Evolutionary conservation across 2,888 invertebrate species (phyloP).

Genomic region (Sphaeridia pumilis): DNA sequence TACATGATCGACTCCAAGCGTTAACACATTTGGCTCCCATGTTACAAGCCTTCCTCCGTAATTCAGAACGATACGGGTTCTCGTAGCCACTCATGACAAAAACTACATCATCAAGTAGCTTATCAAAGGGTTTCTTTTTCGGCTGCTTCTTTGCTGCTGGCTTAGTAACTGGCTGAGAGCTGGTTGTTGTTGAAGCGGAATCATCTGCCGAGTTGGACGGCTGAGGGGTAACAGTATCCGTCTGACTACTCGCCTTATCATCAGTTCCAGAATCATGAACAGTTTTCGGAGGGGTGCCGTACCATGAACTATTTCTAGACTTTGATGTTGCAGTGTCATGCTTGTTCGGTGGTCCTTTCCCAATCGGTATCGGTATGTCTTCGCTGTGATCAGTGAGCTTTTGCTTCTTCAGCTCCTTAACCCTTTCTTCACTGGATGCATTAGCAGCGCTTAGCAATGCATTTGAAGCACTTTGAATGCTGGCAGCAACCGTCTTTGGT

Average conservation of each 20-base stretch:
- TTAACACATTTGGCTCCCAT: constrained; percentile 68
- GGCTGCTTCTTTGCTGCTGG: too few species aligned
- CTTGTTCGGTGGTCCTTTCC: neutral
- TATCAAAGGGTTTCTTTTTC: constrained; percentile 45
- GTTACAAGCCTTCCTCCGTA: constrained; percentile 56
- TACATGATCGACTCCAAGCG: constrained; percentile 63
- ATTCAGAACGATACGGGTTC: constrained; percentile 60
- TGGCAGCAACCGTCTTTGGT: constrained; percentile 11
- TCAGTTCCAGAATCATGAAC: constrained; percentile 2
- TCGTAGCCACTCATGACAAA: constrained; percentile 78
- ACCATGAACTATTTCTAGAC: too few species aligned
- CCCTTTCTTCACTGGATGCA: constrained; percentile 20
- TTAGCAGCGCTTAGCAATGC: constrained; percentile 25
- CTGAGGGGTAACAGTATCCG: neutral
- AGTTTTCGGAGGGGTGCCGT: constrained; percentile 1
- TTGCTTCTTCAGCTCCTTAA: constrained; percentile 21
- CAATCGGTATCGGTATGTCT: neutral
- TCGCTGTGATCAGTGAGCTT: neutral
- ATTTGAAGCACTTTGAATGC: constrained; percentile 39
- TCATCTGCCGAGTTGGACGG: neutral
- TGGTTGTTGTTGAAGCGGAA: neutral
- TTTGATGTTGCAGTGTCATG: constrained; percentile 4
- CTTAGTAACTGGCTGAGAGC: too few species aligned
- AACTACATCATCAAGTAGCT: constrained; percentile 54
- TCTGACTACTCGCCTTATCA: too few species aligned